These are phyloP conservation scores for Vipera latastei DNA, from an alignment of 2,797 vertebrate species.

Conservation along the genomic window DNA sequence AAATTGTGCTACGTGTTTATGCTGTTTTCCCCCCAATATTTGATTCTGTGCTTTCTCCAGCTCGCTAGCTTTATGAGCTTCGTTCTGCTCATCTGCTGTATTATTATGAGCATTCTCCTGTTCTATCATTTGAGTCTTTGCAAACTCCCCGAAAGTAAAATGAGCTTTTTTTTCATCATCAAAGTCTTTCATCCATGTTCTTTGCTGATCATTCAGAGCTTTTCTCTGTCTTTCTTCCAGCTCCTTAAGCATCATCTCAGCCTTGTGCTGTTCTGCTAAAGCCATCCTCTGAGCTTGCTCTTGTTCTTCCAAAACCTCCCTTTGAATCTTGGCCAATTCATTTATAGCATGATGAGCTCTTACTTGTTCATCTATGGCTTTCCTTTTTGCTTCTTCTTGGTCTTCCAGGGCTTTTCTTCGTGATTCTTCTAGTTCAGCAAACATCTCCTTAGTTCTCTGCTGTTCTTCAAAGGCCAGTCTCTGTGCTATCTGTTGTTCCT, in stretches of 20 bases:
- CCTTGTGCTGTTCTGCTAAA: constrained; percentile 6
- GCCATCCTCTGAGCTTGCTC: background rate
- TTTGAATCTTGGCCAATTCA: constrained; percentile 7
- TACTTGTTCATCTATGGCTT: constrained; percentile 22
- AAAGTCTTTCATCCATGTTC: background rate
- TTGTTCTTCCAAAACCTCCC: background rate
- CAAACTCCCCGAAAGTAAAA: background rate
- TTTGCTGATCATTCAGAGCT: background rate
- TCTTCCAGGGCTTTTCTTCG: background rate
- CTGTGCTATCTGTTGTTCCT: constrained; percentile 17
- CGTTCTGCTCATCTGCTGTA: background rate
- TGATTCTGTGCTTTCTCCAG: constrained; percentile 7
- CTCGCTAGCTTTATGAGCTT: background rate
- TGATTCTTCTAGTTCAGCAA: constrained; percentile 1
- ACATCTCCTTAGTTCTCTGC: background rate
- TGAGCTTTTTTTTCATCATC: background rate
- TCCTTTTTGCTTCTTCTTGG: constrained; percentile 7
- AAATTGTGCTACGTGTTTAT: background rate
- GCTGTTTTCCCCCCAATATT: background rate
- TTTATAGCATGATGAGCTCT: constrained; percentile 15
- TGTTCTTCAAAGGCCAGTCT: constrained; percentile 24
- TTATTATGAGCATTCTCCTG: background rate
- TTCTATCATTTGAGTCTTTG: background rate
- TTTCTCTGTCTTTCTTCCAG: constrained; percentile 16
- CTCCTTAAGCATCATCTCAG: constrained; percentile 1